Base-by-base conservation (phyloP, 2,888 invertebrate genomes). In the Uropetala carovei region DNA sequence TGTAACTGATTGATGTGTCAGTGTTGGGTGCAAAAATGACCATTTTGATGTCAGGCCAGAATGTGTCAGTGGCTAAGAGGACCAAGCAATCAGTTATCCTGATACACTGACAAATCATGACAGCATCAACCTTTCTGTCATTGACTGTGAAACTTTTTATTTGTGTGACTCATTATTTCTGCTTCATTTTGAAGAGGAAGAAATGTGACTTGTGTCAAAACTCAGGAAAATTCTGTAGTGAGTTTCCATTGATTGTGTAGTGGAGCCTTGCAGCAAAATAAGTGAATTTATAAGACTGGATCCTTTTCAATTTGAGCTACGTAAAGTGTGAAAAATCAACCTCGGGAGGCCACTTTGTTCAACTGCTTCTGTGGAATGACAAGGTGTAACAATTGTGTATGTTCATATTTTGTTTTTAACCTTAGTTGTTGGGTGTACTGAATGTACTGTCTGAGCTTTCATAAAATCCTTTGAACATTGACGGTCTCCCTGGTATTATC, bases 401-500 rank as follows among this genome's bases (percentile, higher is more conserved):
- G 93, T 93, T 93, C 92, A 93, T 93, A 93, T 93, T 93, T 93
- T 94, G 93, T 92, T 92, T 93, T 94, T 94, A 92, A 93, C 93
- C 94, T 94, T 93, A 93, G 93, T 93, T 94, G 93, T 93, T 94
- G 93, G 93, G 93, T 94, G 94, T 93, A 93, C 93, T 94, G 93
- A 93, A 93, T 94, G 94, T 93, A 93, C 93, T 94, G 94, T 94
- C 93, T 93, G 93, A 93, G 93, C 93, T 93, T 93, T 93, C 93
- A 93, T 93, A 93, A 92, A 93, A 93, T 93, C 93, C 93, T 93
- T 93, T 93, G 93, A 93, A 93, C 93, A 93, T 93, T 93, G 93
- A 93, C 93, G 94, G 94, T 94, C 94, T 93, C 94, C 94, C 92
- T 93, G 92, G 92, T 93, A 93, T 92, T 93, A 93, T 93, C 92